Evolutionary conservation across 2,113 vertebrate species (phyloP), one percentile per base, ranked within the genome.

Genomic region (Bucco capensis): DNA sequence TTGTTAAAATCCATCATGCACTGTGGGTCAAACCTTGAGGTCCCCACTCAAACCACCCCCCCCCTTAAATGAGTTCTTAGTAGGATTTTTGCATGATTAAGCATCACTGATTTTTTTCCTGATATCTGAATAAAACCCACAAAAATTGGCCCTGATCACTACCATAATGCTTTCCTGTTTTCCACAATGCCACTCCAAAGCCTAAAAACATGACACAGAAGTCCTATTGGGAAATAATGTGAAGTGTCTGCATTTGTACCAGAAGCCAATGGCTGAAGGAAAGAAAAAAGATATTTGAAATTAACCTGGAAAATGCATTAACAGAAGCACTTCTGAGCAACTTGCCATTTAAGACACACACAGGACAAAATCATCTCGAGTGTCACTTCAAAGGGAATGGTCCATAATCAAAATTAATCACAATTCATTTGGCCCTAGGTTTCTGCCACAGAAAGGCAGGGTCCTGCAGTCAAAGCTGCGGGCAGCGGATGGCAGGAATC

Each of bases 391-490:
- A 76, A 91, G 71, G 71, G 91, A 94, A 95, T 42, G 62, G 87
- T 46, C 74, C 10, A 6, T 89, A 92, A 94, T 91, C 81, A 87
- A 72, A 93, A 89, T 94, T 90, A 93, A 94, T 89, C 89, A 85
- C 78, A 89, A 89, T 91, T 91, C 88, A 86, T 82, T 87, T 92
- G 86, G 86, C 77, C 86, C n/a, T 8, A 72, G 73, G 65, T 92
- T 94, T 37, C 18, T 86, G 74, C 74, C 86, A 49, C 17, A 2
- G 65, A 91, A 75, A 86, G 30, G 65, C 57, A 69, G 83, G 53
- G 38, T 94, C 78, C 79, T 1, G 3, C 88, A 74, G 71, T 2
- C 75, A 79, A 75, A 58, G 5, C 70, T 40, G 75, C 4, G 2
- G 86, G 83, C 72, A 61, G 78, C 0, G 17, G 74, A 58, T 46